Base-by-base conservation (phyloP, 2,113 vertebrate genomes). In the Corydoras maculifer region DNA sequence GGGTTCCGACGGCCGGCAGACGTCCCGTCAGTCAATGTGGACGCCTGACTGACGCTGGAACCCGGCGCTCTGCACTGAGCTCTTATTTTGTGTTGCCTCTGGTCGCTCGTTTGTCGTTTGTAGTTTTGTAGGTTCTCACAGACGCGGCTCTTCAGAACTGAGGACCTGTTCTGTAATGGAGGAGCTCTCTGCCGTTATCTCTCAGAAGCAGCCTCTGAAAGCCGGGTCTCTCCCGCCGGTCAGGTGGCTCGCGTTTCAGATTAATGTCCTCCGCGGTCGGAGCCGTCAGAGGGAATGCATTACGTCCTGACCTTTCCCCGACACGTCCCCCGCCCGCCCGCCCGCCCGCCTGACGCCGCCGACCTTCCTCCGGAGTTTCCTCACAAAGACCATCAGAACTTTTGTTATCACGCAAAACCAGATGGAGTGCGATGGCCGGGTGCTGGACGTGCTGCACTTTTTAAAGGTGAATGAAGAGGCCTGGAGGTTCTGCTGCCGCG, bases 161-260 rank as follows among this genome's bases (percentile, higher is more conserved):
- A 25, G 18, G 18, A 25, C 18, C 35, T 1, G 35, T 43, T 43
- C 35, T 43, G 35, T 43, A 43, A 43, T 43, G 4, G 35, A 43
- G 35, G 4, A 71, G 75, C 66, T 76, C 66, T 18, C 4, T 43
- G 35, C 35, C 67, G 65, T 72, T 80, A 82, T 80, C 78, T 78
- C 73, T 67, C 68, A 64, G 64, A 82, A 78, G 79, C 78, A 77
- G 71, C 18, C 62, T 43, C 35, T 43, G 35, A 43, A 2, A 5
- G 9, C 31, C 5, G 67, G 62, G 54, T 31, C 62, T 25, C 68
- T 74, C 73, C 72, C 67, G 65, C 69, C 57, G 50, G 61, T 70
- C 62, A 75, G 49, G 63, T 67, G 58, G 65, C 75, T 67, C 31
- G 12, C 48, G 14, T 67, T 76, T 75, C 74, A 78, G 74, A 78